phyloP scores from a whole-genome alignment of 1,140 invertebrate species.

The Diprion similis region DNA sequence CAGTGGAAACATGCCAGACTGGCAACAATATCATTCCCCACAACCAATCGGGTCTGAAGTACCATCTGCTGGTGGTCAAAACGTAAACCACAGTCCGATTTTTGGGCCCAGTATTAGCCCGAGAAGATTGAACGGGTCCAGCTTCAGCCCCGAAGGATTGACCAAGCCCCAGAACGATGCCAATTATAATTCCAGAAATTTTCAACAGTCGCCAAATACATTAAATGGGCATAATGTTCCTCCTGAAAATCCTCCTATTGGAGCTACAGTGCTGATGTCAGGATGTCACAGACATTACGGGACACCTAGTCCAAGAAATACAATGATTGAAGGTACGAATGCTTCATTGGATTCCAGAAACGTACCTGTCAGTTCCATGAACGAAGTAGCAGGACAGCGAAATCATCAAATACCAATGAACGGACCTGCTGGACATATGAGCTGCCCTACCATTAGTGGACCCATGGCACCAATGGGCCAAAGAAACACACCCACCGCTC shows the following conservation, averaged over 20 bases:
- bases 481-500: conserved; percentile 14
- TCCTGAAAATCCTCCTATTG: conserved; percentile 6
- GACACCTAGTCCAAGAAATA: conserved; percentile 31
- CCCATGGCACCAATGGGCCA: conserved; percentile 23
- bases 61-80: conserved; percentile 35
- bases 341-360: conserved; percentile 34
- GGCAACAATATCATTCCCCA: conserved; percentile 53
- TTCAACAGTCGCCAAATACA: conserved; percentile 25
- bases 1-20: conserved; percentile 51
- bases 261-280: conserved; percentile 37
- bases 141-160: conserved; percentile 33
- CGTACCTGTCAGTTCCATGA: conserved; percentile 30
- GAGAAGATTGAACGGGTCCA: conserved; percentile 34
- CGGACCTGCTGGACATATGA: conserved; percentile 32
- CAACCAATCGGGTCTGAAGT: conserved; percentile 42
- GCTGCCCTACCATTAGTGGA: conserved; percentile 30
- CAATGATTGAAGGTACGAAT: conserved; percentile 36
- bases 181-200: conserved; percentile 36
- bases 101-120: conserved; percentile 41
- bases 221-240: conserved; percentile 27
- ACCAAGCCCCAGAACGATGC: conserved; percentile 39
- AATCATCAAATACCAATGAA: conserved; percentile 42
- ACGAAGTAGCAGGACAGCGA: conserved; percentile 44
- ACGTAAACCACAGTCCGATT: conserved; percentile 35
- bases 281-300: conserved; percentile 39